These are phyloP conservation scores for Onychomys leucogaster DNA, from an alignment of 2,797 vertebrate species.

Conservation along the genomic window DNA sequence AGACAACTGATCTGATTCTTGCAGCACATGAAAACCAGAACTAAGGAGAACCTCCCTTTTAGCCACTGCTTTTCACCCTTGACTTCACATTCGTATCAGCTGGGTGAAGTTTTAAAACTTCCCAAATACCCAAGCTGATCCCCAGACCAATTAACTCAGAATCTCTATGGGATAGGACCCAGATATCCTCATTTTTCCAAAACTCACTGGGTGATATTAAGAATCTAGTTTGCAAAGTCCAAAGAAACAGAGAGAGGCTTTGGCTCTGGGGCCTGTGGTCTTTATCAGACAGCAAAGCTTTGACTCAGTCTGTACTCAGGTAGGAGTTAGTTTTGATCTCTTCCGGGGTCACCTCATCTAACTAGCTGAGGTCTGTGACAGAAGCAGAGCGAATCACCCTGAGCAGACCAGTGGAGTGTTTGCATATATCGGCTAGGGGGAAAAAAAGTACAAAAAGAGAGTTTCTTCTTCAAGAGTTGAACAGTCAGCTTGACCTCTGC, in stretches of 20 bases:
- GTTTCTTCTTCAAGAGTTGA: conserved; percentile 54
- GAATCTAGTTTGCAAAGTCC: conserved; percentile 16
- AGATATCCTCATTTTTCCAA: not conserved
- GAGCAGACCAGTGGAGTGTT: not conserved
- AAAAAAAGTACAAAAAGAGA: conserved; percentile 43
- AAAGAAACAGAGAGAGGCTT: conserved; percentile 21
- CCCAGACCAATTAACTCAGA: conserved; percentile 52
- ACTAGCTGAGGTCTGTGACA: conserved; percentile 15
- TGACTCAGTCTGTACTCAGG: not conserved
- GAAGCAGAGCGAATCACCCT: conserved; percentile 16
- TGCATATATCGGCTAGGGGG: conserved; percentile 18
- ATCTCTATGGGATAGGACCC: not conserved
- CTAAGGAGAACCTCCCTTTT: conserved; percentile 29
- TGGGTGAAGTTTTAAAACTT: not conserved
- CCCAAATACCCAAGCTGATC: not conserved
- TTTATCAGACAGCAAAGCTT: not conserved
- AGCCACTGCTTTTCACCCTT: conserved; percentile 48
- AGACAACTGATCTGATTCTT: not conserved
- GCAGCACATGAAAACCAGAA: not conserved
- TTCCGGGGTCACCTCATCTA: conserved; percentile 14
- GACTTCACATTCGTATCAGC: conserved; percentile 41
- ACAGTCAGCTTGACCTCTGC: conserved; percentile 47
- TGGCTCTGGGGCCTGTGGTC: not conserved
- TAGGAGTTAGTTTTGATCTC: not conserved
- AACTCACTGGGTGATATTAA: not conserved